These are phyloP conservation scores for Cinclus mexicanus DNA, from an alignment of 2,113 vertebrate species.

Conservation along the genomic window DNA sequence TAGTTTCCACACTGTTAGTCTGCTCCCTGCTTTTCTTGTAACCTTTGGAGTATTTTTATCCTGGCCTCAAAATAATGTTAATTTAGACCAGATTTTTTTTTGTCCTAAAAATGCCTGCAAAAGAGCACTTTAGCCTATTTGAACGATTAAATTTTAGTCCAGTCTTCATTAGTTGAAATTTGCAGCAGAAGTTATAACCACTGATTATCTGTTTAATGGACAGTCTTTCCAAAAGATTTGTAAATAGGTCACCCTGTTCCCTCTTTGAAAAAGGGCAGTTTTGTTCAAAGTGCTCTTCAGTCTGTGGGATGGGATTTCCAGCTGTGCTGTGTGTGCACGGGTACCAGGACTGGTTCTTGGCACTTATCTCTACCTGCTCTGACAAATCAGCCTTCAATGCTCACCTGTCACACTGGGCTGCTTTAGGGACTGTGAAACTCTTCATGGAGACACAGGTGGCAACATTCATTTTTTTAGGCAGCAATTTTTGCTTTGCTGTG, in stretches of 20 bases:
- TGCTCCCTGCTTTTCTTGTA: neutral
- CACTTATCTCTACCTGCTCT: neutral
- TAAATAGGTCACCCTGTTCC: neutral
- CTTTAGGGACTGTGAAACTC: neutral
- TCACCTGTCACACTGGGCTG: neutral
- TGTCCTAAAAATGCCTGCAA: neutral
- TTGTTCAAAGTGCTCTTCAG: neutral
- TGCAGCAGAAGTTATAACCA: neutral
- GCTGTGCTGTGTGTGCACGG: neutral
- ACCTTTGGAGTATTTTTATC: neutral
- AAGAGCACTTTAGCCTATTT: neutral
- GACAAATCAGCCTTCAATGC: neutral
- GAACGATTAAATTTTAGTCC: neutral
- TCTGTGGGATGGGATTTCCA: neutral
- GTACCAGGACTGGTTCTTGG: neutral
- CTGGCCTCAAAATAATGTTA: neutral
- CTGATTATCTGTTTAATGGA: neutral
- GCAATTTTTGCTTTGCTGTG: neutral
- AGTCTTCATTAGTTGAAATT: neutral
- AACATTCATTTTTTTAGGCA: neutral
- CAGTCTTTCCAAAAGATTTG: neutral
- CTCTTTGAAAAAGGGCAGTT: neutral
- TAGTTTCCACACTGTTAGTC: neutral
- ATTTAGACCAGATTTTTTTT: neutral
- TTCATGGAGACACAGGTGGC: neutral